phyloP scores from a whole-genome alignment of 2,797 vertebrate species.

The Crenuchus spilurus region DNA sequence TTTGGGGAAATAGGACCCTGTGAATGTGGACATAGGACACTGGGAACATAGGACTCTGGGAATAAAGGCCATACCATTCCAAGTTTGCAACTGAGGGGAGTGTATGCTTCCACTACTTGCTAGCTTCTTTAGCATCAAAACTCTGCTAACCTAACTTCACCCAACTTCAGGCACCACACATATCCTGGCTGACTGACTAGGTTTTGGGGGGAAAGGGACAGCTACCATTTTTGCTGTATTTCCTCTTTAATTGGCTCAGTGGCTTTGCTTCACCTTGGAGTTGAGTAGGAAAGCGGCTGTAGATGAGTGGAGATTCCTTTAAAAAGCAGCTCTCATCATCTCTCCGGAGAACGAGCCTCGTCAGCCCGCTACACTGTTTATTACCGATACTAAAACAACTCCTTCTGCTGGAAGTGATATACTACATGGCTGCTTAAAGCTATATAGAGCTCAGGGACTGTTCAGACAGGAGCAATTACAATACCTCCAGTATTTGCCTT shows the following conservation, averaged over 20 bases:
- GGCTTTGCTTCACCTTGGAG: slow-evolving; percentile 5
- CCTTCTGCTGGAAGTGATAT: slow-evolving; percentile 39
- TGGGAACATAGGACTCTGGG: too few relatives aligned
- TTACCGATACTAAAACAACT: slow-evolving; percentile 66
- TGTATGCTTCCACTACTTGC: too few relatives aligned
- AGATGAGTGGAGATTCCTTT: not conserved
- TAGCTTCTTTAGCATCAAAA: too few relatives aligned
- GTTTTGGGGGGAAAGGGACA: not conserved
- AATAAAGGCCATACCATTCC: too few relatives aligned
- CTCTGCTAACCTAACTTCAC: too few relatives aligned
- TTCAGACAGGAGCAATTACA: slow-evolving; percentile 70
- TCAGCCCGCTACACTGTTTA: slow-evolving; percentile 72
- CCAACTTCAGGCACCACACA: too few relatives aligned
- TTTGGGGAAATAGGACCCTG: too few relatives aligned
- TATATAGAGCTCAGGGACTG: slow-evolving; percentile 63
- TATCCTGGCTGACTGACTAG: not conserved
- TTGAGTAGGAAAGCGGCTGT: slow-evolving; percentile 22
- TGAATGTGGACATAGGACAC: too few relatives aligned
- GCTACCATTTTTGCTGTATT: not conserved
- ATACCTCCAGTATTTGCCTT: slow-evolving; percentile 66
- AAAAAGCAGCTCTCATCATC: not conserved
- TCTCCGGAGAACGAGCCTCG: slow-evolving; percentile 63
- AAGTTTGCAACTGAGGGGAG: too few relatives aligned
- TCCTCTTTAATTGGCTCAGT: not conserved
- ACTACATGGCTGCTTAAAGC: slow-evolving; percentile 50